Evolutionary conservation across 2,797 vertebrate genomes (phyloP), one percentile per base, ranked within the genome.

Genomic region (Halcyon leucocephala): DNA sequence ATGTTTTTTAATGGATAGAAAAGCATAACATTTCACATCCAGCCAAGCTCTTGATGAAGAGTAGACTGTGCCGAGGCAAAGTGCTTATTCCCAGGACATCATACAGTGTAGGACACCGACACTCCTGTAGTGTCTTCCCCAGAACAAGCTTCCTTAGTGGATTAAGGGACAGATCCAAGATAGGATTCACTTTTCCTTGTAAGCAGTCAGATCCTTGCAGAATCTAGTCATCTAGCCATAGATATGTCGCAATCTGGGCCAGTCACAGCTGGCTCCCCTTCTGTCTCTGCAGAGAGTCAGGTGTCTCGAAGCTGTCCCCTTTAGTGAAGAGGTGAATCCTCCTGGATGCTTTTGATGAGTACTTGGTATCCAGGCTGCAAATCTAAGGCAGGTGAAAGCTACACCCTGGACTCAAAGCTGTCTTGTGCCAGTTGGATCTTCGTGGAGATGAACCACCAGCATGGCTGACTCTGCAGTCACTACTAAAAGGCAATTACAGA

Each of bases 221-320:
- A 25, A 69, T 9, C 21, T 28, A 6, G 62, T 60, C 21, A 20
- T 26, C 35, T 19, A 41, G 6, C 21, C 13, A 17, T 16, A 18
- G 60, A 22, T 0, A 1, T 41, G 12, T 2, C 2, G 1, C 31
- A 51, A 4, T 8, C 48, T 3, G 19, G 48, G 20, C n/a, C 0
- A 2, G 66, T 65, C 9, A 11, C 58, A 48, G 49, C 5, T 41
- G 57, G 25, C 15, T 77, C 31, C 9, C 15, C 9, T 71, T 72
- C 25, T 35, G 22, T 62, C 22, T 57, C 48, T 37, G 29, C 0
- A 1, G 49, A 14, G 57, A 41, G 20, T 22, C 26, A 76, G 1
- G 9, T 41, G 25, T n/a, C 71, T 67, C 57, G 12, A 48, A 52
- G 13, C 15, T 19, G 62, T 82, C 20, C n/a, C 25, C 4, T 9